These are phyloP conservation scores for Benthosema pterotum DNA, from an alignment of 2,797 vertebrate species.

Conservation along the genomic window DNA sequence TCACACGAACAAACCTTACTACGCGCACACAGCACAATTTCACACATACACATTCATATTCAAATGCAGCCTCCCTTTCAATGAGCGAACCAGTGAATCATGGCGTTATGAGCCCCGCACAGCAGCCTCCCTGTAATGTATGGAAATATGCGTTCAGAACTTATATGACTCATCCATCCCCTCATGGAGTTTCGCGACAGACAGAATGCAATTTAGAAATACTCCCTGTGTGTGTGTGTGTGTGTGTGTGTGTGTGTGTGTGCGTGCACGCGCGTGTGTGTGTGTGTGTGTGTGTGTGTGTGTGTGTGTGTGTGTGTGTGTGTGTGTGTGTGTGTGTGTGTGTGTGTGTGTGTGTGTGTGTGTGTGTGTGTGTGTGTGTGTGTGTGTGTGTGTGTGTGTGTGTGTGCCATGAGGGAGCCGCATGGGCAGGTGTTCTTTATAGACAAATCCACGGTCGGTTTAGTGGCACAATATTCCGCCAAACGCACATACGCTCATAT, in stretches of 20 bases:
- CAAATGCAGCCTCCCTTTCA: conserved; percentile 63
- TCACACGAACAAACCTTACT: conserved; percentile 32
- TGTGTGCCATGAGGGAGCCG: conserved; percentile 48
- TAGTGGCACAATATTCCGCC: too few relatives aligned
- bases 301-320: too few relatives aligned
- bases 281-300: too few relatives aligned
- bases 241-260: too few relatives aligned
- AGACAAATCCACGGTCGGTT: conserved; percentile 19
- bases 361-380: too few relatives aligned
- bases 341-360: too few relatives aligned
- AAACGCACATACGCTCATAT: too few relatives aligned
- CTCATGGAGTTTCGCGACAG: conserved; percentile 58
- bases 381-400: too few relatives aligned
- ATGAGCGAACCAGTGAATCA: conserved; percentile 59
- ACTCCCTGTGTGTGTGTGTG: too few relatives aligned
- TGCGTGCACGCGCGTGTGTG: too few relatives aligned
- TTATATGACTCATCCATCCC: conserved; percentile 59
- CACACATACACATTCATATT: conserved; percentile 69
- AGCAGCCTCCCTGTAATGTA: conserved; percentile 52
- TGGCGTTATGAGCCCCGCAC: conserved; percentile 53
- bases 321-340: too few relatives aligned
- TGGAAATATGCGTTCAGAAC: conserved; percentile 65
- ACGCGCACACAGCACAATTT: conserved; percentile 54
- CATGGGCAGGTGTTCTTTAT: conserved; percentile 58
- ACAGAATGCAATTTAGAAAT: conserved; percentile 63